phyloP scores from a whole-genome alignment of 2,888 invertebrate genomes.

The Callyntrura sp. region DNA sequence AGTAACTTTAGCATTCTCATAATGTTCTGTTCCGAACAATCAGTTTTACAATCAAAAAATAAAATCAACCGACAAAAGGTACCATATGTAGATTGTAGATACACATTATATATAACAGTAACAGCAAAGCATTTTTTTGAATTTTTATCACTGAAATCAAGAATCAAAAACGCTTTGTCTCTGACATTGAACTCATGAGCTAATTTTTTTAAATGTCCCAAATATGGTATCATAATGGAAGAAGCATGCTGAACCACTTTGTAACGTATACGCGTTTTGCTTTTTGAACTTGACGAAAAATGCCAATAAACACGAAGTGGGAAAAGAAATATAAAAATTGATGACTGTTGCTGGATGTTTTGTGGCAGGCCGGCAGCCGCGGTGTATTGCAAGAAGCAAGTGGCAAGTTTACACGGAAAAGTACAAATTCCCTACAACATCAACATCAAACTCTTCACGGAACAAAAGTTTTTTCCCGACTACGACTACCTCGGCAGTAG shows the following conservation, averaged over 20 bases:
- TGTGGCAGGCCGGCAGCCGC: background rate
- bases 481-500: background rate
- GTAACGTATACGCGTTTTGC: background rate
- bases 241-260: too few relatives aligned
- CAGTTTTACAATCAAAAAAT: background rate
- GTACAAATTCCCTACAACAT: constrained; percentile 63
- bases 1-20: background rate
- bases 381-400: background rate
- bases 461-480: constrained; percentile 19
- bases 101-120: background rate
- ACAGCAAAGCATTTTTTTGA: too few relatives aligned
- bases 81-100: too few relatives aligned
- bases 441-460: background rate
- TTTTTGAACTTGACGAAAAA: constrained; percentile 5
- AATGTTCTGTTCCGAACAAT: constrained; percentile 17
- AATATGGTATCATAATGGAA: background rate
- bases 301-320: constrained; percentile 49
- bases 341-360: background rate
- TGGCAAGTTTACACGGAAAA: constrained; percentile 57
- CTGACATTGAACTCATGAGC: background rate
- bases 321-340: constrained; percentile 5
- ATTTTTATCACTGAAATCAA: background rate
- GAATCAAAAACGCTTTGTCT: background rate
- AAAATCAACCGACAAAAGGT: constrained; percentile 43
- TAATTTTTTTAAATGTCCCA: constrained; percentile 4